Evolutionary conservation across 2,888 invertebrate species (phyloP).

Genomic region (Thera britannica): DNA sequence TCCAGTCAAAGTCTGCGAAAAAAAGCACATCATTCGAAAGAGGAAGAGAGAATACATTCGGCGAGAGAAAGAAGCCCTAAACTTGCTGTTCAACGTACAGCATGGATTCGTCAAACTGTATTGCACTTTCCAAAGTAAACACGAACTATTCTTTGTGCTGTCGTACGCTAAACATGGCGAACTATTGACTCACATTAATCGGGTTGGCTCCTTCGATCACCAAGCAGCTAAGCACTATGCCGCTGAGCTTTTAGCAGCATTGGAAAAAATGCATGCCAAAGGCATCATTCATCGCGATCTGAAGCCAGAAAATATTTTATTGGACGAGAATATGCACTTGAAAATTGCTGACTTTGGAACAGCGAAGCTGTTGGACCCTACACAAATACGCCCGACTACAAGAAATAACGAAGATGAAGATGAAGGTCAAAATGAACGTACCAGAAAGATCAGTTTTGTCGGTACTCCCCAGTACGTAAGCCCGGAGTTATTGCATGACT

Average conservation of each 20-base stretch:
- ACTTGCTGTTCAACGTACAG: slow-evolving; percentile 90
- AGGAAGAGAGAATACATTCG: slow-evolving; percentile 96
- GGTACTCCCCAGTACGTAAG: slow-evolving; percentile 99
- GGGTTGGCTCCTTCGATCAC: slow-evolving; percentile 94
- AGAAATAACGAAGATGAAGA: slow-evolving; percentile 53
- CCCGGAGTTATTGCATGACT: slow-evolving; percentile 95
- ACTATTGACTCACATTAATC: slow-evolving; percentile 95
- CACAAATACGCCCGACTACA: slow-evolving; percentile 58
- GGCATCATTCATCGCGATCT: slow-evolving; percentile 97
- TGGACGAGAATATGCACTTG: slow-evolving; percentile 98
- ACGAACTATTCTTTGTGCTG: slow-evolving; percentile 96
- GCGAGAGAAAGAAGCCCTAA: slow-evolving; percentile 97
- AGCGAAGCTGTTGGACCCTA: slow-evolving; percentile 90
- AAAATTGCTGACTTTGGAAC: slow-evolving; percentile 99
- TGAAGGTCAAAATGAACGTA: slow-evolving; percentile 73
- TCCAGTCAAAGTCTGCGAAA: slow-evolving; percentile 99
- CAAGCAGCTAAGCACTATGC: slow-evolving; percentile 96
- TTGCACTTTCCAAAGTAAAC: slow-evolving; percentile 97
- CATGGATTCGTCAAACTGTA: slow-evolving; percentile 97
- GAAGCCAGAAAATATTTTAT: slow-evolving; percentile 98
- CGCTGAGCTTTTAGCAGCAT: slow-evolving; percentile 95
- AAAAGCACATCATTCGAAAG: slow-evolving; percentile 95
- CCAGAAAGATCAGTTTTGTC: slow-evolving; percentile 94
- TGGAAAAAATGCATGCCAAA: slow-evolving; percentile 95
- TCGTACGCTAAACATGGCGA: slow-evolving; percentile 98